Conservation (phyloP, 2,797 vertebrate genomes). For the Poecilia picta region DNA sequence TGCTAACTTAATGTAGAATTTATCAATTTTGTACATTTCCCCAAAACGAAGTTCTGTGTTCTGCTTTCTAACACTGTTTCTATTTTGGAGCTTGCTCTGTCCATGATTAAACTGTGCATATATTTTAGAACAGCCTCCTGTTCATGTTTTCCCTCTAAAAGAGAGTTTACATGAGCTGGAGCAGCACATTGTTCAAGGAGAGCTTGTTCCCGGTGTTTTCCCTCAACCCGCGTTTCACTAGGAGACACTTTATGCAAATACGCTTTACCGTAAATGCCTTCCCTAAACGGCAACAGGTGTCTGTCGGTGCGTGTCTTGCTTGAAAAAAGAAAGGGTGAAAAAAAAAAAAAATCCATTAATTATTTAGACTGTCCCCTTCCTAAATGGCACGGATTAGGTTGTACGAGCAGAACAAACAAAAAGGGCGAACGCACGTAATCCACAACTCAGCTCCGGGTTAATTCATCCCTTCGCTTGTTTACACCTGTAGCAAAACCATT, state of each 20-base stretch:
- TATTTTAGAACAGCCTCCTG: not conserved
- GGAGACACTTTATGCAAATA: not conserved
- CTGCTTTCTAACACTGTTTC: not conserved
- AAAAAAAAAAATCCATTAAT: slow-evolving; percentile 30
- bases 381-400: slow-evolving; percentile 49
- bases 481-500: not conserved
- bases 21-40: not conserved
- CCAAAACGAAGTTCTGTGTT: not conserved
- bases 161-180: not conserved
- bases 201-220: not conserved
- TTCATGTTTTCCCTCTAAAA: not conserved
- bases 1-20: not conserved
- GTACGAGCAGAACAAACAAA: slow-evolving; percentile 38
- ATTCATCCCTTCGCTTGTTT: not conserved
- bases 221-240: slow-evolving; percentile 33
- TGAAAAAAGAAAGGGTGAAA: not conserved
- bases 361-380: slow-evolving; percentile 47
- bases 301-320: slow-evolving; percentile 11
- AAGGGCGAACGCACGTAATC: not conserved
- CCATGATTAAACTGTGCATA: not conserved
- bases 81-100: not conserved
- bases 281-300: slow-evolving; percentile 57
- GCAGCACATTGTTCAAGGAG: not conserved
- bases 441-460: not conserved
- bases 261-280: slow-evolving; percentile 2